Conservation (phyloP, 2,888 invertebrate genomes). For the Cantharis rufa region DNA sequence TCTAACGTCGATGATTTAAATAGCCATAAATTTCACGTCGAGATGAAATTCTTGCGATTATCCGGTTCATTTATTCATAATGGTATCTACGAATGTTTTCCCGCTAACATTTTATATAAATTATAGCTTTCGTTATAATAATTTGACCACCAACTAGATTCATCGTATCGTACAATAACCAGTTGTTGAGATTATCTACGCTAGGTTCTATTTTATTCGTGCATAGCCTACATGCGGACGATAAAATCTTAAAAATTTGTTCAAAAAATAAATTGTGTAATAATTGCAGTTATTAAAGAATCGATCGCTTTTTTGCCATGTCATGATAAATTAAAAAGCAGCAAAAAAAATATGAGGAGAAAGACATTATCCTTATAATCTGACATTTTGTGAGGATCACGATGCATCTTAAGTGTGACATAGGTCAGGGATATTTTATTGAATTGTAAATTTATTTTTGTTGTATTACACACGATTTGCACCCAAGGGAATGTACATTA, state of each 20-base stretch:
- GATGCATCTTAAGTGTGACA: constrained; percentile 10
- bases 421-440: constrained; percentile 14
- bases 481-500: not conserved
- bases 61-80: constrained; percentile 13
- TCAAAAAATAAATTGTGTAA: not conserved
- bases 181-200: constrained; percentile 4
- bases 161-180: not conserved
- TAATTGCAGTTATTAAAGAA: not conserved
- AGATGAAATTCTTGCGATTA: constrained; percentile 3
- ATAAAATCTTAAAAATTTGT: not conserved
- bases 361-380: constrained; percentile 8
- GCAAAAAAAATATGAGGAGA: not conserved
- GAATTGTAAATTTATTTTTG: not conserved
- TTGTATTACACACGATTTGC: not conserved
- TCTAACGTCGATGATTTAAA: not conserved
- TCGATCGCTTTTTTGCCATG: not conserved
- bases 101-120: constrained; percentile 6
- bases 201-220: not conserved
- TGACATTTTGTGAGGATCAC: constrained; percentile 21
- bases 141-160: constrained; percentile 6
- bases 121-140: constrained; percentile 6
- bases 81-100: constrained; percentile 1
- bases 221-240: constrained; percentile 5
- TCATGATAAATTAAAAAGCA: not conserved
- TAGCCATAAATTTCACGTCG: not conserved